A percentile compares a stretch with the other conserved stretches of the same genome.
phyloP scores from a whole-genome alignment of 2,113 vertebrate genomes.

The Proterorhinus semilunaris region DNA sequence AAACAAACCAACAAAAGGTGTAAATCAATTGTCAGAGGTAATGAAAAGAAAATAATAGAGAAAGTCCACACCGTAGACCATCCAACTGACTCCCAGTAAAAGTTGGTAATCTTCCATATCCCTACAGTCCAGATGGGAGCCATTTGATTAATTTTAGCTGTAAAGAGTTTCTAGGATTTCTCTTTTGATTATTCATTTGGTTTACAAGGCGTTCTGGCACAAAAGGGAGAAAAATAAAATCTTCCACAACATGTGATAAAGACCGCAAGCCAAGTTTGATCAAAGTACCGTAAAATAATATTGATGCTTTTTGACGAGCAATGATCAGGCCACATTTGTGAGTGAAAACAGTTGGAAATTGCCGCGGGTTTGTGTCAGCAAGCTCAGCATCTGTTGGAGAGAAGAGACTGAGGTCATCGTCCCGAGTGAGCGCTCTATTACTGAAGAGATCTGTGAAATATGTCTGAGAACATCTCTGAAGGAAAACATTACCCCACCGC shows the following conservation, averaged over 20 bases:
- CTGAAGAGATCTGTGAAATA: constrained; percentile 16
- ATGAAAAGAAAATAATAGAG: neutral
- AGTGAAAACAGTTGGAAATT: constrained; percentile 60
- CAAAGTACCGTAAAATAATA: constrained; percentile 41
- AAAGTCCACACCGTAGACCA: neutral
- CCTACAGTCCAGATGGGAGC: constrained; percentile 5
- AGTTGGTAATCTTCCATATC: constrained; percentile 1
- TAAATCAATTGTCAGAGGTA: neutral
- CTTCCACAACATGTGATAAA: constrained; percentile 35
- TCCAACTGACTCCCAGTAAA: neutral
- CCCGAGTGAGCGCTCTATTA: constrained; percentile 25
- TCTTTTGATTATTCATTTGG: constrained; percentile 16
- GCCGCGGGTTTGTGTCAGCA: constrained; percentile 45
- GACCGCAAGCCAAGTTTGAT: constrained; percentile 28
- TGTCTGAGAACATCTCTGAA: neutral
- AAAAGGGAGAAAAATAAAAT: neutral
- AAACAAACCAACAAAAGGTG: neutral
- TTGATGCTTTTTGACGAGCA: constrained; percentile 42
- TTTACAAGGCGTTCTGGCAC: neutral
- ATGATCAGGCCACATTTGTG: constrained; percentile 41
- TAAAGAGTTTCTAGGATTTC: constrained; percentile 5
- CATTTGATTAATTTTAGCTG: constrained; percentile 21
- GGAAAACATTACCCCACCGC: constrained; percentile 8
- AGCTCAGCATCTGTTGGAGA: constrained; percentile 50
- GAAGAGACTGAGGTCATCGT: constrained; percentile 50